Percentiles rank a stretch among this genome's conserved stretches.
Conservation (phyloP, 2,888 invertebrate species). For the Polydrusus tereticollis region DNA sequence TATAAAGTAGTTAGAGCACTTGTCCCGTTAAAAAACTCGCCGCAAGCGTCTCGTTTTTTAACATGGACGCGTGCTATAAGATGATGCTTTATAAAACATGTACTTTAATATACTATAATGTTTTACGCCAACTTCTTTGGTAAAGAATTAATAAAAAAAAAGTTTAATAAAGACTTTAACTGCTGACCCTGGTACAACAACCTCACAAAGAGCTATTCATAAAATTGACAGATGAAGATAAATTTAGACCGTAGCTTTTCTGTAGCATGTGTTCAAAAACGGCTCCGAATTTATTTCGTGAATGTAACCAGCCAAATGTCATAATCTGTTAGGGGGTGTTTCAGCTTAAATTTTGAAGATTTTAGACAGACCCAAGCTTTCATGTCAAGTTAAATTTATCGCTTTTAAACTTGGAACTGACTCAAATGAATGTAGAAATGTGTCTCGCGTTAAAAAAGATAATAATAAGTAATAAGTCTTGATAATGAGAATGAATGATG, state of each 20-base stretch:
- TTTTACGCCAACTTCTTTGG: too few species aligned
- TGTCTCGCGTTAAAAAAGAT: constrained; percentile 10
- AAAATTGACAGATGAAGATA: constrained; percentile 56
- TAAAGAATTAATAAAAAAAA: neutral
- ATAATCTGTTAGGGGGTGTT: constrained; percentile 27
- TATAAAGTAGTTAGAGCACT: too few species aligned
- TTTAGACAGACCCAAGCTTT: constrained; percentile 12
- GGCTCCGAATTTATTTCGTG: constrained; percentile 25
- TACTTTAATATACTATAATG: too few species aligned
- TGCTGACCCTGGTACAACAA: constrained; percentile 7
- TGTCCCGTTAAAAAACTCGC: too few species aligned
- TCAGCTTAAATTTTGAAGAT: constrained; percentile 14
- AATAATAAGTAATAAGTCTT: constrained; percentile 11
- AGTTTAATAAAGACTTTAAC: neutral
- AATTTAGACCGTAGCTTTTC: constrained; percentile 53
- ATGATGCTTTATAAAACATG: too few species aligned
- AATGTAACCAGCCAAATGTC: constrained; percentile 23
- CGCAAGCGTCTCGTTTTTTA: too few species aligned
- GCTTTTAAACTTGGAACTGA: constrained; percentile 23
- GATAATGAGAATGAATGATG: constrained; percentile 13
- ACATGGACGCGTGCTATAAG: too few species aligned
- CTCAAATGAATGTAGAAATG: constrained; percentile 18
- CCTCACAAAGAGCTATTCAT: constrained; percentile 54
- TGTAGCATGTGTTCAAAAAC: constrained; percentile 47
- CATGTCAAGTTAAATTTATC: constrained; percentile 26